These are phyloP conservation scores for Paralinhomoeus sp. DNA, from an alignment of 2,888 invertebrate species.

Conservation along the genomic window DNA sequence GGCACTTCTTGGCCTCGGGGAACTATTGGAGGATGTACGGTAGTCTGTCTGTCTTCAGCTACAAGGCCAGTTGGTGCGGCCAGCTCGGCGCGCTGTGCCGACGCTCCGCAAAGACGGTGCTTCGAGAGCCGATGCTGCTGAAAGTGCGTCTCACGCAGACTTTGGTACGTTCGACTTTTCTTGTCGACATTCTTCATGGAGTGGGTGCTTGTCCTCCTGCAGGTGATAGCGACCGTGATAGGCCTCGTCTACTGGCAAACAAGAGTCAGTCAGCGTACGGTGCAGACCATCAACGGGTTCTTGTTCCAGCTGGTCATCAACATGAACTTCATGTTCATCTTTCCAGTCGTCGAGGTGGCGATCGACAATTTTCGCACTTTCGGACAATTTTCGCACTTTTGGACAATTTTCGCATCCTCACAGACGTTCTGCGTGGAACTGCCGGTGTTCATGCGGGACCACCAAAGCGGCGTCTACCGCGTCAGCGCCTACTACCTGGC, in stretches of 20 bases:
- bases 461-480: conserved; percentile 67
- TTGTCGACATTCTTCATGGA: too few relatives aligned
- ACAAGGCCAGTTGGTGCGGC: conserved; percentile 61
- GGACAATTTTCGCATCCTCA: not conserved
- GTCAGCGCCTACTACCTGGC: conserved; percentile 68
- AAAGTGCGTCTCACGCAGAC: conserved; percentile 69
- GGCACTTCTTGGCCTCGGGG: too few relatives aligned
- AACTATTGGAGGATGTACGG: too few relatives aligned
- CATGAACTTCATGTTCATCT: conserved; percentile 79
- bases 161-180: conserved; percentile 39
- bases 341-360: conserved; percentile 69
- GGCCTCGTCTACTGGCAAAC: conserved; percentile 67
- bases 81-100: conserved; percentile 71
- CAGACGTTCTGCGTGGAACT: conserved; percentile 69
- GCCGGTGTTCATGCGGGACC: conserved; percentile 65
- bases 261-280: conserved; percentile 54
- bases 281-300: conserved; percentile 80
- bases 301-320: conserved; percentile 72
- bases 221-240: conserved; percentile 68
- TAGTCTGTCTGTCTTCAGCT: conserved; percentile 26
- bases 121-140: conserved; percentile 69
- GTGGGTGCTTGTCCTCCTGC: conserved; percentile 2
- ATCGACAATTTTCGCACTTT: not conserved
- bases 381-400: not conserved
- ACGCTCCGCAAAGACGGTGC: conserved; percentile 64